phyloP scores from a whole-genome alignment of 2,797 vertebrate genomes.

The Myoxocephalus aenaeus region DNA sequence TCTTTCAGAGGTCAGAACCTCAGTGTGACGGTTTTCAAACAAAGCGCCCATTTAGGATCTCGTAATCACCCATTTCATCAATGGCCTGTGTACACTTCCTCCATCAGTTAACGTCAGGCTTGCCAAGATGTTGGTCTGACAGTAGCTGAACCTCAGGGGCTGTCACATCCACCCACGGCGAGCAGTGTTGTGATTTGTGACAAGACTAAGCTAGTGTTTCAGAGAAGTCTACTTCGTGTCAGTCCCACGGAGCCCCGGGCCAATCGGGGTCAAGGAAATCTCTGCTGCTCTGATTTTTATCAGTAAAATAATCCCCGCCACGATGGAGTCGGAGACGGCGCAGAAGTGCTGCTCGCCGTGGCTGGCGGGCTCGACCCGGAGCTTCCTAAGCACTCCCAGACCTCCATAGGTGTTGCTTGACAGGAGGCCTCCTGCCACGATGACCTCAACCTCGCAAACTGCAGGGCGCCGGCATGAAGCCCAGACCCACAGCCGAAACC shows the following conservation, averaged over 20 bases:
- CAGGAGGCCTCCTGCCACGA: constrained; percentile 57
- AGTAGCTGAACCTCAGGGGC: constrained; percentile 44
- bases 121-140: constrained; percentile 52
- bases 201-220: constrained; percentile 54
- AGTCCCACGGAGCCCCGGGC: background rate
- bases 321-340: constrained; percentile 19
- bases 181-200: constrained; percentile 55
- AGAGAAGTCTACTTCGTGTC: constrained; percentile 40
- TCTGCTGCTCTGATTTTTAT: constrained; percentile 54
- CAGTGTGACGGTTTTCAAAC: constrained; percentile 36
- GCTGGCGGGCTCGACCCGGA: constrained; percentile 14
- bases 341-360: constrained; percentile 19
- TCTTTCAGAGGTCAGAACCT: constrained; percentile 42
- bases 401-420: constrained; percentile 68
- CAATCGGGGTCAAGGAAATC: constrained; percentile 34
- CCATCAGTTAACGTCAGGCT: constrained; percentile 39
- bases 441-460: constrained; percentile 71
- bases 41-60: constrained; percentile 57
- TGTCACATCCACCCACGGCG: constrained; percentile 54
- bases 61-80: constrained; percentile 47
- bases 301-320: constrained; percentile 39
- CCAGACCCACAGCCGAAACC: constrained; percentile 46
- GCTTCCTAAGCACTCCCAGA: constrained; percentile 57
- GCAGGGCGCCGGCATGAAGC: constrained; percentile 37
- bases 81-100: constrained; percentile 40